Percentiles rank a stretch among this genome's conserved stretches.
Evolutionary conservation across 2,888 invertebrate genomes (phyloP).

Genomic region (Quadriops clusia): DNA sequence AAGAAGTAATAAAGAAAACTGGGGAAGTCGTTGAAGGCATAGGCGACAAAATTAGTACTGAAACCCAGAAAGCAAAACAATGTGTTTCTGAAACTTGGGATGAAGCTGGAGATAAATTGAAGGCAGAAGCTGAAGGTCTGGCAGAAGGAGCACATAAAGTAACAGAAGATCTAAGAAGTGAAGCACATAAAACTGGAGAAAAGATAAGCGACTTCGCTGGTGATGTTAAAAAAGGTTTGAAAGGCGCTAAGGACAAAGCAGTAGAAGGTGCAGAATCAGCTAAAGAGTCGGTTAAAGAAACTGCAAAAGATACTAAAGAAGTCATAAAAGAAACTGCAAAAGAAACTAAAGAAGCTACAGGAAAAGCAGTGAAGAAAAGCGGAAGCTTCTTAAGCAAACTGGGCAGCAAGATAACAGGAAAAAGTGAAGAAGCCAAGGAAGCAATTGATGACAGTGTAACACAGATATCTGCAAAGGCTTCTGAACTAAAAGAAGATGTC

Average conservation of each 20-base stretch:
- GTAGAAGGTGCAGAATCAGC: slow-evolving; percentile 1
- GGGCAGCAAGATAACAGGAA: slow-evolving; percentile 10
- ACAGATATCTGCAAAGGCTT: too few species aligned
- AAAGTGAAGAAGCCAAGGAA: slow-evolving; percentile 4
- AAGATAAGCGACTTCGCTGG: slow-evolving; percentile 12
- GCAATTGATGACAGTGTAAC: too few species aligned
- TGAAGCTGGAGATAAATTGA: too few species aligned
- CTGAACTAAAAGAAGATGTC: not conserved
- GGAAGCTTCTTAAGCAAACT: slow-evolving; percentile 9
- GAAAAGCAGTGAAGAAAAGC: slow-evolving; percentile 5
- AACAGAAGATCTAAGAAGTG: too few species aligned
- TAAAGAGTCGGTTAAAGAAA: slow-evolving; percentile 2
- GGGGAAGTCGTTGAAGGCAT: slow-evolving; percentile 17
- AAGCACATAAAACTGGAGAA: slow-evolving; percentile 2
- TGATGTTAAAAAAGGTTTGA: slow-evolving; percentile 9
- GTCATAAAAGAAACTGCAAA: slow-evolving; percentile 3
- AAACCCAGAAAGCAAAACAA: slow-evolving; percentile 15
- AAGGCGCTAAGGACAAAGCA: slow-evolving; percentile 1
- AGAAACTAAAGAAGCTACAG: slow-evolving; percentile 7
- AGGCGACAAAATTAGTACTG: slow-evolving; percentile 15
- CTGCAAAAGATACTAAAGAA: not conserved
- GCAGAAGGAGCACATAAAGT: slow-evolving; percentile 7
- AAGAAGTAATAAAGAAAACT: slow-evolving; percentile 14
- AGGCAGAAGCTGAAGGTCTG: too few species aligned
- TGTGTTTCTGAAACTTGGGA: slow-evolving; percentile 15